phyloP scores from a whole-genome alignment of 2,797 vertebrate genomes.

The Sebastes alutus region DNA sequence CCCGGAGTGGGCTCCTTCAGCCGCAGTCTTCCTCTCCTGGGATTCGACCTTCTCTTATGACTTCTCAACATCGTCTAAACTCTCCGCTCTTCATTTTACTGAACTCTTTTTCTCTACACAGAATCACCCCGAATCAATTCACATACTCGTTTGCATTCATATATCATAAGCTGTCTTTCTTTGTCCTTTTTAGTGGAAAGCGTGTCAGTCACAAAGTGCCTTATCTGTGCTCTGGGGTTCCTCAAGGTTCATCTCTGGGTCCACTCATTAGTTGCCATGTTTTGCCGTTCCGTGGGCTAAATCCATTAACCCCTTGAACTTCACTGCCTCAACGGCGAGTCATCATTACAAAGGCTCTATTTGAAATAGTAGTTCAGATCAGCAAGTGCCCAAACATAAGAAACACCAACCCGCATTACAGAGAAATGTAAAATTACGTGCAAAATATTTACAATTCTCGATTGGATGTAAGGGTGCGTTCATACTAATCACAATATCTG shows the following conservation, averaged over 20 bases:
- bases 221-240: not conserved
- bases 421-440: not conserved
- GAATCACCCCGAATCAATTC: not conserved
- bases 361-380: not conserved
- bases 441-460: not conserved
- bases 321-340: not conserved
- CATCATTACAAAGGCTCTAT: not conserved
- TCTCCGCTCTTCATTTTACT: constrained; percentile 6
- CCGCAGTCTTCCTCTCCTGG: constrained; percentile 35
- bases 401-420: not conserved
- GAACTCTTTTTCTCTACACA: not conserved
- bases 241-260: constrained; percentile 5
- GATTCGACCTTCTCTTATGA: constrained; percentile 49
- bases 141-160: not conserved
- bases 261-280: not conserved
- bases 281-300: not conserved
- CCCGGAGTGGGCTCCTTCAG: constrained; percentile 45
- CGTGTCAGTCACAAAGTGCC: not conserved
- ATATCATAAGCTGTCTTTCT: not conserved
- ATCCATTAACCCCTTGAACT: not conserved
- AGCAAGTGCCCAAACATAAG: not conserved
- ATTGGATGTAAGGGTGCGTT: not conserved
- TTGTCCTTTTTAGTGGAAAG: not conserved
- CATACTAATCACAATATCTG: not conserved
- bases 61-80: constrained; percentile 19